phyloP scores from a whole-genome alignment of 2,888 invertebrate species.

The Drosophila borborema region DNA sequence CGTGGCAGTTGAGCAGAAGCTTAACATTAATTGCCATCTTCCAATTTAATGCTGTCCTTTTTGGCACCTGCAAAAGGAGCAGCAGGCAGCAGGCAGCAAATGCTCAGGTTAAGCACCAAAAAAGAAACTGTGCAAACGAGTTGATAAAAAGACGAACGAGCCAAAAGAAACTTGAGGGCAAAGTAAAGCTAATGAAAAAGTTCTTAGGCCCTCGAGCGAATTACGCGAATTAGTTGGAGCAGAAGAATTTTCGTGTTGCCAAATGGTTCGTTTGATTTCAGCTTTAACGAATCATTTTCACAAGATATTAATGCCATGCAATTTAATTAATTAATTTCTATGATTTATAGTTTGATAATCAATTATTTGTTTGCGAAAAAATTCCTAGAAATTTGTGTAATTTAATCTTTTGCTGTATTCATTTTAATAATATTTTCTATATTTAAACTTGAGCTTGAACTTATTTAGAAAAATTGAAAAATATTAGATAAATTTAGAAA shows the following conservation, averaged over 20 bases:
- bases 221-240: constrained; percentile 31
- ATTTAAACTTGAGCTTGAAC: not conserved
- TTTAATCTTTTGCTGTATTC: too few relatives aligned
- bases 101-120: constrained; percentile 46
- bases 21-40: constrained; percentile 72
- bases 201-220: constrained; percentile 36
- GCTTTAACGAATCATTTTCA: not conserved
- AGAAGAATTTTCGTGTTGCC: constrained; percentile 29
- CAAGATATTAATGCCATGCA: not conserved
- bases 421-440: too few relatives aligned
- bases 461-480: not conserved
- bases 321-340: not conserved
- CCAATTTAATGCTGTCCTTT: constrained; percentile 52
- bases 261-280: constrained; percentile 25
- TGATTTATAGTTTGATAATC: not conserved
- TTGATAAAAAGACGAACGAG: constrained; percentile 34
- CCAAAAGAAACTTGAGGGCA: constrained; percentile 30
- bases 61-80: constrained; percentile 45
- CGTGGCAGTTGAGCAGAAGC: constrained; percentile 52
- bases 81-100: constrained; percentile 9
- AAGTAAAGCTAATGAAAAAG: constrained; percentile 59
- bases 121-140: constrained; percentile 53
- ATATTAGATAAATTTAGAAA: too few relatives aligned
- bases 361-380: not conserved
- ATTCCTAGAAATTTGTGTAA: not conserved